phyloP scores from a whole-genome alignment of 2,797 vertebrate genomes.

The Melopsittacus undulatus region DNA sequence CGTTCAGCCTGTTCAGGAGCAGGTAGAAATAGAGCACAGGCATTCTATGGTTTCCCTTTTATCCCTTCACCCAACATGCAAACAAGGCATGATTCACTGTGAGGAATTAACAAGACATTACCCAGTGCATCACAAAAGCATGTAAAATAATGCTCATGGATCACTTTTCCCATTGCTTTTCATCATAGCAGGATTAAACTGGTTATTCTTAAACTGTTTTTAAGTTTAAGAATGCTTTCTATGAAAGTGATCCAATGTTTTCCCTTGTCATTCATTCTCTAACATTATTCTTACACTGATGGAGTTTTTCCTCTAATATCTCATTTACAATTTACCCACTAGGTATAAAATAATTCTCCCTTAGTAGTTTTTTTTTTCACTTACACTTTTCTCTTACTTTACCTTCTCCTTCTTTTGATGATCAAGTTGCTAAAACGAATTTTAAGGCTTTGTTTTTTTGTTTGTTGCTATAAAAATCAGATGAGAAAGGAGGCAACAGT shows the following conservation, averaged over 20 bases:
- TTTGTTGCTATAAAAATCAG: slow-evolving; percentile 70
- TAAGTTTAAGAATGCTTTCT: slow-evolving; percentile 16
- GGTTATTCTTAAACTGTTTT: slow-evolving; percentile 10
- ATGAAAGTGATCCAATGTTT: neutral
- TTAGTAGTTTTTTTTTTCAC: neutral
- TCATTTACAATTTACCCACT: neutral
- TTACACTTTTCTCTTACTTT: slow-evolving; percentile 5
- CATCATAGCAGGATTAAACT: neutral
- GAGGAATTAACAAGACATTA: slow-evolving; percentile 57
- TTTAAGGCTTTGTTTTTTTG: slow-evolving; percentile 9
- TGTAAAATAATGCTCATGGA: neutral
- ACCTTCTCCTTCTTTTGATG: neutral
- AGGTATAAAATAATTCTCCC: neutral
- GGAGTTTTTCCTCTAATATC: neutral
- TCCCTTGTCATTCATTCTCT: neutral
- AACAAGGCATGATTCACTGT: slow-evolving; percentile 26
- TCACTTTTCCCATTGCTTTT: neutral
- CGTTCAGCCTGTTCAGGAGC: slow-evolving; percentile 78
- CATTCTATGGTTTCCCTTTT: neutral
- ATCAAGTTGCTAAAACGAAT: neutral
- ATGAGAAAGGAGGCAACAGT: slow-evolving; percentile 79
- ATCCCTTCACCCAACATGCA: neutral
- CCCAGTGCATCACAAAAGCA: neutral
- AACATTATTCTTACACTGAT: slow-evolving; percentile 2
- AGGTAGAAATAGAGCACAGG: slow-evolving; percentile 72